A percentile compares a stretch with the other conserved stretches of the same genome.
phyloP scores from a whole-genome alignment of 1,140 invertebrate genomes.

The Steinernema feltiae region DNA sequence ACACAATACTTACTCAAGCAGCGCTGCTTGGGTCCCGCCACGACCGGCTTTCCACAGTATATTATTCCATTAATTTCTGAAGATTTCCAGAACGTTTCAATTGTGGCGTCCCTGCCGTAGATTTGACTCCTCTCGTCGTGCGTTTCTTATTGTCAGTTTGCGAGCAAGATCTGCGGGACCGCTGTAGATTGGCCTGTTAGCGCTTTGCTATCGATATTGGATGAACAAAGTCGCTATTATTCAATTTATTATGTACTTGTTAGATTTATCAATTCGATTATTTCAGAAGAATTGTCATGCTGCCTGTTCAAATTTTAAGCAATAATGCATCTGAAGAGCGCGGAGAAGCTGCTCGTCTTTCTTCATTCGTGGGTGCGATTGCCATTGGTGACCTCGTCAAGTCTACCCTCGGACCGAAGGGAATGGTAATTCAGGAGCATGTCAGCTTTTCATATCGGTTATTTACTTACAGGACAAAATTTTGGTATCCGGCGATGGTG shows the following conservation, averaged over 20 bases:
- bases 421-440: conserved; percentile 75
- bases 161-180: too few relatives aligned
- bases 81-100: background rate
- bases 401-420: conserved; percentile 94
- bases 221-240: too few relatives aligned
- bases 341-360: conserved; percentile 73
- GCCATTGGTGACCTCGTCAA: conserved; percentile 97
- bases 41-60: background rate
- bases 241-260: background rate
- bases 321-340: conserved; percentile 94
- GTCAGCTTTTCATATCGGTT: background rate
- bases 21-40: background rate
- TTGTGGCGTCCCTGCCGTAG: background rate
- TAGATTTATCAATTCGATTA: background rate
- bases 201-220: too few relatives aligned
- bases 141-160: background rate
- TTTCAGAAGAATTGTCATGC: conserved; percentile 18
- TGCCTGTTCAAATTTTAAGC: conserved; percentile 82
- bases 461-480: conserved; percentile 75
- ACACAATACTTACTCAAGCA: too few relatives aligned
- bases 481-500: conserved; percentile 75
- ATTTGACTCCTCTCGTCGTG: background rate
- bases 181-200: too few relatives aligned
- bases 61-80: background rate
- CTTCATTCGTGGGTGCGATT: conserved; percentile 93